Evolutionary conservation across 2,888 invertebrate genomes (phyloP), one percentile per base, ranked within the genome.

Genomic region (Therioaphis trifolii): DNA sequence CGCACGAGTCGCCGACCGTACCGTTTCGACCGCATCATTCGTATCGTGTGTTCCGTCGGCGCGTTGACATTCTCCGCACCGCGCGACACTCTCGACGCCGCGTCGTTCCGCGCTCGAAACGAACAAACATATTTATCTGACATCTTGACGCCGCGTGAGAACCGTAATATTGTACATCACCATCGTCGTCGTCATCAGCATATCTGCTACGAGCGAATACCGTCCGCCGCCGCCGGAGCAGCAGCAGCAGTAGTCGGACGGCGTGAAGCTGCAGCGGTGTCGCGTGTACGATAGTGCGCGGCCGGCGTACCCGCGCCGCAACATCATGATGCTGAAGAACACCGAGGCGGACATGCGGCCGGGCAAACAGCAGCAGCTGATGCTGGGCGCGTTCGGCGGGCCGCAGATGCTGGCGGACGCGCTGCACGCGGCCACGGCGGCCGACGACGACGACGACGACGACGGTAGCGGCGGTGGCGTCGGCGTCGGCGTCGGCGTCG

Each of bases 391-490:
- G 82, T 71, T 68, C 58, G 84, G 79, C 12, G 79, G 72, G 4
- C 82, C 71, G 46, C 71, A 63, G n/a, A 63, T 82, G 82, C 35
- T 84, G 84, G 84, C 72, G 14, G 85, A 85, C 40, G 68, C 84
- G 4, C 27, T 76, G 68, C 72, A 76, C 68, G 69, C 68, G n/a
- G 86, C 80, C 46, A 52, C 69, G 27, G 69, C 78, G 24, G 87
- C 86, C 21, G 87, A 86, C 61, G 87, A 87, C 35, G 86, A 86
- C 0, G 87, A 87, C 49, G 87, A 87, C 35, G 87, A 87, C 15
- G 86, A 87, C n/a, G 86, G 86, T 21, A 85, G 84, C 27, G 86
- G 85, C 61, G 79, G 84, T n/a, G 85, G 79, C 29, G 80, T n/a
- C n/a, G n/a, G n/a, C n/a, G n/a, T 55, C 24, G 69, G 74, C 35